phyloP scores from a whole-genome alignment of 2,113 vertebrate genomes.

The Pavo muticus region DNA sequence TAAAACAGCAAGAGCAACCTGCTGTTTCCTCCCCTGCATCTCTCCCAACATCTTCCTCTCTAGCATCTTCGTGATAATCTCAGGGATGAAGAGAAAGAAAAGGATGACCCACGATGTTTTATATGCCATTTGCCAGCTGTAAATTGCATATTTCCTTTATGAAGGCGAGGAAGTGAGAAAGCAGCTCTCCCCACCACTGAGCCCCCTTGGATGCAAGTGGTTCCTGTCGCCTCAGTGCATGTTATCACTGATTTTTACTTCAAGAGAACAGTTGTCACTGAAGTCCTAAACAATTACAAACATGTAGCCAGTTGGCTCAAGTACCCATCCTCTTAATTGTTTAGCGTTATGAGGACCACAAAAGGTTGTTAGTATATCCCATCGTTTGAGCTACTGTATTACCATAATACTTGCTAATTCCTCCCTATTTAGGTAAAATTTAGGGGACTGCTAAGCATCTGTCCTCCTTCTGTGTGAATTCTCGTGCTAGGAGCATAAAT shows the following conservation, averaged over 20 bases:
- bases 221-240: neutral
- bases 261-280: neutral
- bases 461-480: neutral
- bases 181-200: accelerated
- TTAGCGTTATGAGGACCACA: neutral
- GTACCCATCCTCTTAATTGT: too few relatives aligned
- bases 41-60: neutral
- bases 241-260: neutral
- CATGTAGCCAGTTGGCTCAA: neutral
- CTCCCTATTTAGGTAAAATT: neutral
- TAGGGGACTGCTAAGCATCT: neutral
- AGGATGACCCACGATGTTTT: accelerated
- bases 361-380: neutral
- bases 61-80: accelerated
- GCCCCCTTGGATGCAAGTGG: neutral
- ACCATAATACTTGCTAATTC: neutral
- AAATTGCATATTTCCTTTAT: neutral
- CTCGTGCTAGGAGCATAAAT: neutral
- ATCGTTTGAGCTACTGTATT: neutral
- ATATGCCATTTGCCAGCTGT: neutral
- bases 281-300: neutral
- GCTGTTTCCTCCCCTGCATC: neutral
- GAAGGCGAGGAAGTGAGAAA: neutral
- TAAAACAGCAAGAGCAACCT: neutral
- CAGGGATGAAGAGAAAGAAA: too few relatives aligned